A percentile compares a stretch with the other conserved stretches of the same genome.
phyloP scores from a whole-genome alignment of 2,888 invertebrate genomes.

The Tortrix viridana region DNA sequence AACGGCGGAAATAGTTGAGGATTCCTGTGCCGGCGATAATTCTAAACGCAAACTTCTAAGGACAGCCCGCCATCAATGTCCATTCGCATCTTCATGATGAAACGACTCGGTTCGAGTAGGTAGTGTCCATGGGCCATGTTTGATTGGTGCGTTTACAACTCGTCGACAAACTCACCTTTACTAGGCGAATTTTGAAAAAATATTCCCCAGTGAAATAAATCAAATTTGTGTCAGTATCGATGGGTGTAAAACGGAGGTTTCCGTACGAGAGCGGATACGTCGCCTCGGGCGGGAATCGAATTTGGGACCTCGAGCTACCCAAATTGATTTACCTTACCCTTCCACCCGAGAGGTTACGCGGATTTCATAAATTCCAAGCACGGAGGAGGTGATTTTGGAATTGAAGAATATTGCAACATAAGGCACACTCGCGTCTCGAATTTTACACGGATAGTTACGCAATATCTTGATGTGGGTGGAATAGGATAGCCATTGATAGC shows the following conservation, averaged over 20 bases:
- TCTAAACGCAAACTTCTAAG: neutral
- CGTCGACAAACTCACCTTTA: too few relatives aligned
- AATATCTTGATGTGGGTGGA: conserved; percentile 24
- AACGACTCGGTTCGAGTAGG: neutral
- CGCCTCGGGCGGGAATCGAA: conserved; percentile 74
- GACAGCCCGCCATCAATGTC: conserved; percentile 32
- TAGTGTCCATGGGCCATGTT: too few relatives aligned
- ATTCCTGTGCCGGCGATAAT: conserved; percentile 17
- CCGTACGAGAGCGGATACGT: conserved; percentile 63
- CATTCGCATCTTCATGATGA: conserved; percentile 29
- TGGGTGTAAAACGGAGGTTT: conserved; percentile 64
- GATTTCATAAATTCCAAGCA: conserved; percentile 57
- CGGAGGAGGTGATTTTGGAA: conserved; percentile 44
- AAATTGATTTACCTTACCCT: conserved; percentile 79
- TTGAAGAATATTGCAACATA: conserved; percentile 33
- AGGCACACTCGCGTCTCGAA: conserved; percentile 22
- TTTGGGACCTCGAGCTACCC: conserved; percentile 71
- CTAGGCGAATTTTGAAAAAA: conserved; percentile 52
- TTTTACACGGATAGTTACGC: conserved; percentile 32
- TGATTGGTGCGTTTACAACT: too few relatives aligned
- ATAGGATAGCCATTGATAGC: conserved; percentile 17
- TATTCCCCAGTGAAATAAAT: conserved; percentile 60
- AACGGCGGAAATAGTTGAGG: conserved; percentile 3
- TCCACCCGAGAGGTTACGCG: conserved; percentile 55
- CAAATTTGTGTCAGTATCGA: conserved; percentile 65